Evolutionary conservation across 2,113 vertebrate genomes (phyloP).

Genomic region (Elgaria multicarinata): DNA sequence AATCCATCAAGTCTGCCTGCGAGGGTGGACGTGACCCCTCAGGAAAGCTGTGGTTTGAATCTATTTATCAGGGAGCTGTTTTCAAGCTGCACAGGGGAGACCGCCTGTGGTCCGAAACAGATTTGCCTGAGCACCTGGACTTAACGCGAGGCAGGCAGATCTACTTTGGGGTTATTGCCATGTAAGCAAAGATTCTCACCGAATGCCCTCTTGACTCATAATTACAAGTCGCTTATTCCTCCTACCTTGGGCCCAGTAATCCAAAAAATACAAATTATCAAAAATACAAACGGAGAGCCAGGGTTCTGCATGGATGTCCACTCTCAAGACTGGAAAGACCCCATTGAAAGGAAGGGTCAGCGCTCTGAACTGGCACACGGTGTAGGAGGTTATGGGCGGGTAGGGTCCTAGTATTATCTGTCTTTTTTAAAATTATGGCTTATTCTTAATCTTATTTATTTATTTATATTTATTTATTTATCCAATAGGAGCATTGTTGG

Average conservation of each 20-base stretch:
- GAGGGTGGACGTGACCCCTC: constrained; percentile 9
- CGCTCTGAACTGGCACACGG: background rate
- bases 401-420: background rate
- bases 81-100: constrained; percentile 68
- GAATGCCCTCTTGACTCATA: too few relatives aligned
- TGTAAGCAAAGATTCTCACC: constrained; percentile 43
- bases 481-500: too few relatives aligned
- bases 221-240: background rate
- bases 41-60: constrained; percentile 64
- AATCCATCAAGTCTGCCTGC: constrained; percentile 71
- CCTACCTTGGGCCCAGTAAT: background rate
- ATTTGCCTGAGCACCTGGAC: constrained; percentile 35
- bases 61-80: constrained; percentile 72
- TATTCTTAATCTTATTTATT: background rate
- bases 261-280: background rate
- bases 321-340: background rate
- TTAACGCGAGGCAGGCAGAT: constrained; percentile 21
- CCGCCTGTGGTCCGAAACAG: constrained; percentile 56
- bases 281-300: background rate
- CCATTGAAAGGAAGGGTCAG: background rate
- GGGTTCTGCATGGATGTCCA: background rate
- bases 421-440: background rate
- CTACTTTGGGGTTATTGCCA: constrained; percentile 73
- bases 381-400: too few relatives aligned
- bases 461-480: constrained; percentile 38